Evolutionary conservation across 2,113 vertebrate species (phyloP).

Genomic region (Ellobius talpinus): DNA sequence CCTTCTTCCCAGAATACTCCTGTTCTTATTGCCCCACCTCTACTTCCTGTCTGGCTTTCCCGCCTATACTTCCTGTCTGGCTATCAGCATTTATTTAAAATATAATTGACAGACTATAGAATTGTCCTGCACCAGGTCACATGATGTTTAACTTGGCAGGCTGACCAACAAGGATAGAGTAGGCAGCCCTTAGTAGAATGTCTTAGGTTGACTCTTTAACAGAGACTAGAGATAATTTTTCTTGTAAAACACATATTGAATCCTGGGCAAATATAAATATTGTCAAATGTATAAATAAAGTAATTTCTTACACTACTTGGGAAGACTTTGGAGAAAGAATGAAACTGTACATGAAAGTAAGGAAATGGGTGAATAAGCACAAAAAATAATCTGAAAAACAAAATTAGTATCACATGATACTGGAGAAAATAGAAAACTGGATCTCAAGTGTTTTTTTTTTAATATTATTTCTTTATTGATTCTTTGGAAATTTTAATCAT

Average conservation of each 20-base stretch:
- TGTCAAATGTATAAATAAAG: not conserved
- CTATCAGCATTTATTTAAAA: too few relatives aligned
- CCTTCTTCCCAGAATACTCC: too few relatives aligned
- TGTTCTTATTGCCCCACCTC: too few relatives aligned
- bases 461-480: too few relatives aligned
- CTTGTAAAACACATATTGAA: not conserved
- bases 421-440: not conserved
- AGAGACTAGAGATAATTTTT: not conserved
- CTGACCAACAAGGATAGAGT: not conserved
- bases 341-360: not conserved
- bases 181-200: fast-evolving
- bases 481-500: too few relatives aligned
- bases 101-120: too few relatives aligned
- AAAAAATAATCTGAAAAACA: not conserved
- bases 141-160: not conserved
- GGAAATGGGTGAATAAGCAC: not conserved
- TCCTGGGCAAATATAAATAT: not conserved
- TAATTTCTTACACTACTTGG: not conserved
- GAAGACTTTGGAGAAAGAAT: not conserved
- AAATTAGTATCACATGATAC: not conserved
- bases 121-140: not conserved
- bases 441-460: not conserved
- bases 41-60: too few relatives aligned
- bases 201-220: not conserved
- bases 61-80: too few relatives aligned